Evolutionary conservation across 2,888 invertebrate genomes (phyloP).

Genomic region (Agriopis leucophaearia): DNA sequence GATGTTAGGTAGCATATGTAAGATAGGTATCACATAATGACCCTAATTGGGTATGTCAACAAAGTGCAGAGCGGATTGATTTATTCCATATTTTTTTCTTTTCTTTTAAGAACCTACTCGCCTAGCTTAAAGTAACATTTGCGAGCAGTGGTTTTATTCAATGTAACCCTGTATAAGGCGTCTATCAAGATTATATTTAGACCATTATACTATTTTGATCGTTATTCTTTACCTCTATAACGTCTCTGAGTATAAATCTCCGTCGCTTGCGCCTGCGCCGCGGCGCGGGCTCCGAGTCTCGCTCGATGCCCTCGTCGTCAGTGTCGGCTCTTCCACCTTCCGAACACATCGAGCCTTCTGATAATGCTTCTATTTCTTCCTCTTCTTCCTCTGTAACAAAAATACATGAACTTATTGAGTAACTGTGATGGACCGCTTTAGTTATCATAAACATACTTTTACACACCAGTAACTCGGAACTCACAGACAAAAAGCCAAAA

Average conservation of each 20-base stretch:
- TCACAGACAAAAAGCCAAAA: no score
- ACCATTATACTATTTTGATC: background rate
- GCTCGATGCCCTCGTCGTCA: constrained; percentile 95
- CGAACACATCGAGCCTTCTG: constrained; percentile 78
- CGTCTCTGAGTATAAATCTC: constrained; percentile 84
- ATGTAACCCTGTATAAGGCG: no score
- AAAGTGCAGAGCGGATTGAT: no score
- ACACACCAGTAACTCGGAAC: no score
- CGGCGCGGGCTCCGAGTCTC: constrained; percentile 89
- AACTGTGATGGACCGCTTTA: background rate
- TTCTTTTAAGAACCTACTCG: no score
- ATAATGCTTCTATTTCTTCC: constrained; percentile 73
- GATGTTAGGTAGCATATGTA: no score
- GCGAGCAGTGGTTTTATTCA: no score
- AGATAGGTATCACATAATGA: no score
- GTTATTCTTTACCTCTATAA: constrained; percentile 84
- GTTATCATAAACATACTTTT: background rate
- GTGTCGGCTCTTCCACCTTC: constrained; percentile 81
- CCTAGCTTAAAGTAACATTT: no score
- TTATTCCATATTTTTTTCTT: no score
- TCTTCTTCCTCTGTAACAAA: constrained; percentile 75
- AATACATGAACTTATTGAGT: background rate
- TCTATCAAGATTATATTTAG: no score
- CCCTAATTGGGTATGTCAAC: no score
- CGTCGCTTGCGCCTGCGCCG: constrained; percentile 74